Evolutionary conservation across 2,888 invertebrate species (phyloP).

Genomic region (Limnephilus marmoratus): DNA sequence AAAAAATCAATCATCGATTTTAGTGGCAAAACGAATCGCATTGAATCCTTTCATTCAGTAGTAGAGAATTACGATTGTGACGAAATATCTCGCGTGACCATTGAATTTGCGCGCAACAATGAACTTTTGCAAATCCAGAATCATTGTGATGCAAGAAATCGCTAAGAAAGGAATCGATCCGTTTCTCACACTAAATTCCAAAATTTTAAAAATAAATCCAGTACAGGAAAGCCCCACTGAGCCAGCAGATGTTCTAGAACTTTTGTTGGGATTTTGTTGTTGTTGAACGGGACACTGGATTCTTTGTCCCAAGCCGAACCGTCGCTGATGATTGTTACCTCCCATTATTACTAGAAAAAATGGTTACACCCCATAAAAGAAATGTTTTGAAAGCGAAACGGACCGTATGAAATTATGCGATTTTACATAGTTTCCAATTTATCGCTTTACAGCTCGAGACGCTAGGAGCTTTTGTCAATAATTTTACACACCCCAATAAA

Average conservation of each 20-base stretch:
- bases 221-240: constrained; percentile 50
- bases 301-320: constrained; percentile 50
- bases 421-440: constrained; percentile 58
- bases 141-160: constrained; percentile 34
- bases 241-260: constrained; percentile 55
- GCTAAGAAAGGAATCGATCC: constrained; percentile 22
- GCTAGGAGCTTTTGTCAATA: constrained; percentile 33
- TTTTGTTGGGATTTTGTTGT: constrained; percentile 52
- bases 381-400: constrained; percentile 60
- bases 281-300: constrained; percentile 46
- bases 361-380: constrained; percentile 62
- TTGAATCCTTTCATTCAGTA: constrained; percentile 23
- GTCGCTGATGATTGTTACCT: constrained; percentile 40
- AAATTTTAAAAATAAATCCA: constrained; percentile 48
- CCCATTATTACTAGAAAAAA: constrained; percentile 48
- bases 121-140: background rate
- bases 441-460: constrained; percentile 51
- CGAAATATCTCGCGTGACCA: constrained; percentile 15
- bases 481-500: constrained; percentile 56
- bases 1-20: constrained; percentile 15
- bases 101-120: background rate
- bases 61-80: background rate
- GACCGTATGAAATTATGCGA: constrained; percentile 60
- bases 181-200: constrained; percentile 44
- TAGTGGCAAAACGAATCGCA: constrained; percentile 27